A percentile compares a stretch with the other conserved stretches of the same genome.
phyloP scores from a whole-genome alignment of 2,888 invertebrate genomes.

The Trissolcus brochymenae region DNA sequence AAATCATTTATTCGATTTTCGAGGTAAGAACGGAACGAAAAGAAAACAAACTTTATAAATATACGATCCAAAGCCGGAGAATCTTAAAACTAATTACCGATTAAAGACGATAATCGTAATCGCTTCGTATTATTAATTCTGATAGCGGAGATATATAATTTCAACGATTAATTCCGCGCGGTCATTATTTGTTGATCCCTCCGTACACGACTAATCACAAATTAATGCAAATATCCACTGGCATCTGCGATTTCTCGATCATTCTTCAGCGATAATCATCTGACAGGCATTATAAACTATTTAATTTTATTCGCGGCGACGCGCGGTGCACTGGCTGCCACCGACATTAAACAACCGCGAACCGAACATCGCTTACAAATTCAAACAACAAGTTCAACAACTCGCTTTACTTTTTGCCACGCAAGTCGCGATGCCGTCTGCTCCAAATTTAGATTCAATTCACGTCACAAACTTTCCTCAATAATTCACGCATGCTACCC shows the following conservation, averaged over 20 bases:
- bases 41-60: too few relatives aligned
- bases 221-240: neutral
- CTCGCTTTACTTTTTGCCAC: conserved; percentile 15
- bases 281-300: conserved; percentile 13
- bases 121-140: neutral
- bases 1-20: too few relatives aligned
- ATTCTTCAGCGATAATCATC: conserved; percentile 4
- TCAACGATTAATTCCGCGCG: neutral
- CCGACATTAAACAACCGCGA: conserved; percentile 15
- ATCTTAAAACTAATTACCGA: too few relatives aligned
- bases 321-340: too few relatives aligned
- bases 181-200: conserved; percentile 1
- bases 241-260: conserved; percentile 5
- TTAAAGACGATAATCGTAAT: too few relatives aligned
- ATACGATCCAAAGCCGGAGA: too few relatives aligned
- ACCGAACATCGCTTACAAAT: conserved; percentile 7
- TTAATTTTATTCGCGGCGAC: conserved; percentile 4
- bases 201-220: conserved; percentile 1
- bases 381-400: conserved; percentile 22
- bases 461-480: conserved; percentile 22
- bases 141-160: neutral
- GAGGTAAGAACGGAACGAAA: too few relatives aligned
- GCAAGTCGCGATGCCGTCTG: neutral
- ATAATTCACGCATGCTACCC: conserved; percentile 6
- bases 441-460: conserved; percentile 28